Evolutionary conservation across 30 jellyfish, hydroid and myxozoan genomes (phyloP), one percentile per base, ranked within the genome.

Genomic region (Calvadosia cruxmelitensis): DNA sequence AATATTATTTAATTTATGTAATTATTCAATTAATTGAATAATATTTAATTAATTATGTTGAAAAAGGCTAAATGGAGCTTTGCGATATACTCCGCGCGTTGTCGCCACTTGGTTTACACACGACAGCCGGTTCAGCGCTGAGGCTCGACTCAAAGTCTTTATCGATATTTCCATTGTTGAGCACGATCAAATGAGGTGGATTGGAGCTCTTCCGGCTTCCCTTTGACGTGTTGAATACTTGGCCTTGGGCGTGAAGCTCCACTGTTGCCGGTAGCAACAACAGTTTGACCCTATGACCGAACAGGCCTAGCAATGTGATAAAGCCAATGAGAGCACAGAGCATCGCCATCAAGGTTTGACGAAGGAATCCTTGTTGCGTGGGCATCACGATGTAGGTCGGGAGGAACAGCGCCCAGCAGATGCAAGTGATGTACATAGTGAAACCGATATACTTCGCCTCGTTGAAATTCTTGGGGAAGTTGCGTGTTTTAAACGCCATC

Each of bases 401-500:
- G 75, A 87, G 64, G 71, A 87, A 87, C 33, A 81, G 66, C 5
- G 97, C 83, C 97, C 97, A 87, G 50, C 77, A 77, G 28, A 87
- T 77, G 78, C 97, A 89, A 5, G 98, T 79, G 33, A 81, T 73
- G 67, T 89, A 89, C 90, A 89, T 65, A 20, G 98, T 89, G 70
- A 89, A 65, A 28, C 95, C 98, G 31, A 89, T 82, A 73, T 34
- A 79, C 67, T 89, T 89, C 3, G 95, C 93, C 66, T 89, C 98
- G 48, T 82, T 89, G 93, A 78, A 89, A 49, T 77, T 81, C 82
- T 89, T 89, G 62, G 98, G 98, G 71, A 89, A 79, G 75, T 82
- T 79, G 67, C 98, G 85, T 57, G 94, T 82, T 66, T 82, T 89
- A 70, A 79, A 89, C 68, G 95, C 95, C 30, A 75, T 63, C 73